These are phyloP conservation scores for Gymnoscopelus microlampas DNA, from an alignment of 2,797 vertebrate genomes.

Conservation along the genomic window DNA sequence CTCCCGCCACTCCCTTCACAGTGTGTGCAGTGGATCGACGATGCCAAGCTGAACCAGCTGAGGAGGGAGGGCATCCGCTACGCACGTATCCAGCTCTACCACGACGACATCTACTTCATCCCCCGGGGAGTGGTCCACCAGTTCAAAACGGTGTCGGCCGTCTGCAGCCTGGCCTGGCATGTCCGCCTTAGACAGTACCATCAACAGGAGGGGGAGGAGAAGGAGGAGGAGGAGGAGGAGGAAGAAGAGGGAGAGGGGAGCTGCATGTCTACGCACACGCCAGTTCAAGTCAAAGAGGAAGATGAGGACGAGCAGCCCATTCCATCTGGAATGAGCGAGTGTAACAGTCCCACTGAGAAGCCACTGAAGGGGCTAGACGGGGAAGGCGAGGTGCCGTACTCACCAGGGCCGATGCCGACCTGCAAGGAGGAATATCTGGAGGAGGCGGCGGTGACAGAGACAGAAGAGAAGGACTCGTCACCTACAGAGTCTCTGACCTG, in stretches of 20 bases:
- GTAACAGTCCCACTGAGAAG: constrained; percentile 33
- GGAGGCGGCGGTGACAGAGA: not conserved
- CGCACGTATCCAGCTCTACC: constrained; percentile 95
- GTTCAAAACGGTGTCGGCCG: constrained; percentile 97
- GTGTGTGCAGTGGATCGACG: constrained; percentile 93
- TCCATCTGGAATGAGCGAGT: constrained; percentile 18
- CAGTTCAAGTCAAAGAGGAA: constrained; percentile 56
- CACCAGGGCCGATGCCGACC: constrained; percentile 29
- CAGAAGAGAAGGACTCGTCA: constrained; percentile 39
- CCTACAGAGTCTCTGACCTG: constrained; percentile 19
- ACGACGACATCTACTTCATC: constrained; percentile 99
- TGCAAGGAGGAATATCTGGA: constrained; percentile 65
- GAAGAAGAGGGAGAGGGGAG: constrained; percentile 17
- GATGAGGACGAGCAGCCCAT: constrained; percentile 15
- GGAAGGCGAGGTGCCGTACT: constrained; percentile 26
- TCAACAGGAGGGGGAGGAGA: constrained; percentile 71
- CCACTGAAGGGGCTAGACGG: constrained; percentile 46
- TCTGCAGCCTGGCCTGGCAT: constrained; percentile 98
- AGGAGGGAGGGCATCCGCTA: constrained; percentile 97
- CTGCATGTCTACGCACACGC: constrained; percentile 19
- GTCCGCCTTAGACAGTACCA: constrained; percentile 92
- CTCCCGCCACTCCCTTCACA: constrained; percentile 40
- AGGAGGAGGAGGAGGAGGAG: constrained; percentile 52
- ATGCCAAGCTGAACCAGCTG: constrained; percentile 98
- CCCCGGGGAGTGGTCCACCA: constrained; percentile 98